These are phyloP conservation scores for Pluvianellus socialis DNA, from an alignment of 2,113 vertebrate genomes.

Conservation along the genomic window DNA sequence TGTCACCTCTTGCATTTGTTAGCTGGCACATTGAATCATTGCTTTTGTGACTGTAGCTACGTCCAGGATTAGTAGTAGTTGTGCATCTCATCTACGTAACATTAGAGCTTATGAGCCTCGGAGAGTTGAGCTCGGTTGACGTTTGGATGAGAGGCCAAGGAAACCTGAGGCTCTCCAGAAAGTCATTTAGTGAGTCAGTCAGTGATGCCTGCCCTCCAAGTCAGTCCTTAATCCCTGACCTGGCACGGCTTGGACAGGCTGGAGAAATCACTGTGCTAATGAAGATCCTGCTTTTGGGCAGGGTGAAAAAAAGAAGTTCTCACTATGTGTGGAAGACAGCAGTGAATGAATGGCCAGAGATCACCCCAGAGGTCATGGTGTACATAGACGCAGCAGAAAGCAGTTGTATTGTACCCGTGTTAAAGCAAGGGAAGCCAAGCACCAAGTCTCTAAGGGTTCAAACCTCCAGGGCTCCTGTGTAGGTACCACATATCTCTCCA, in stretches of 20 bases:
- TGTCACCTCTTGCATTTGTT: neutral
- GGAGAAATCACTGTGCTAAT: neutral
- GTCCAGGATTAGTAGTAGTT: neutral
- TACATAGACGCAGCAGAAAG: neutral
- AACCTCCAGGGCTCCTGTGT: neutral
- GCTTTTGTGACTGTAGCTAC: neutral
- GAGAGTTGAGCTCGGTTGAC: neutral
- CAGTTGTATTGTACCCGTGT: neutral
- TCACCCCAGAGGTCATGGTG: neutral
- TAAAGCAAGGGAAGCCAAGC: neutral
- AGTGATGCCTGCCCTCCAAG: neutral
- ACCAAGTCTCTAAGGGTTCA: neutral
- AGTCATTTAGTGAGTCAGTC: neutral
- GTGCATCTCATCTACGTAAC: fast-evolving
- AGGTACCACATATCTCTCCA: neutral
- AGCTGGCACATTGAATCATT: neutral
- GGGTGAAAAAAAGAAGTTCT: neutral
- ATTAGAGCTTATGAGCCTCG: neutral
- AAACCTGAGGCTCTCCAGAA: slow-evolving; percentile 13
- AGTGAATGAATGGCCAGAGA: neutral
- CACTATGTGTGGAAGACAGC: neutral
- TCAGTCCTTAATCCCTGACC: neutral
- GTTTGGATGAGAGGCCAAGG: neutral
- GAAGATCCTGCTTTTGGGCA: neutral
- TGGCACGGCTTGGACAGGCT: neutral